Evolutionary conservation across 2,797 vertebrate genomes (phyloP).

Genomic region (Carcharodon carcharias): DNA sequence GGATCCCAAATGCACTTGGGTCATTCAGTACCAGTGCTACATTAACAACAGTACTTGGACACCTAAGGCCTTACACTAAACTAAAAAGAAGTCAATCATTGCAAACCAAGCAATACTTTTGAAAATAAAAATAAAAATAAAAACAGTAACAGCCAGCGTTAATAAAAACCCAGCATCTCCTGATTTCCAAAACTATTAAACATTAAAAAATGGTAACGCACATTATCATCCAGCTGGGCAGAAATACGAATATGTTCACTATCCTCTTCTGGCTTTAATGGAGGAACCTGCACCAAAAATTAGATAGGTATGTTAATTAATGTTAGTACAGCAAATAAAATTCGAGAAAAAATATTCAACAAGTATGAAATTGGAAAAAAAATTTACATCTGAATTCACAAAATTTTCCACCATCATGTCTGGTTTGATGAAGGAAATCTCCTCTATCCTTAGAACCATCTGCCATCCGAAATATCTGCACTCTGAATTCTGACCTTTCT

Average conservation of each 20-base stretch:
- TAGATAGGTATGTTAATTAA: neutral
- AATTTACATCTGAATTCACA: neutral
- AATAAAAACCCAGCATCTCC: neutral
- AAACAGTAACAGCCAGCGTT: neutral
- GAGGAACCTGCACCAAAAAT: conserved; percentile 55
- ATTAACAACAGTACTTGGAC: neutral
- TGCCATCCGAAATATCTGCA: neutral
- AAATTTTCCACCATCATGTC: neutral
- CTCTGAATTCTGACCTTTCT: neutral
- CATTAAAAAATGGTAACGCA: conserved; percentile 55
- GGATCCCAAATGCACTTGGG: neutral
- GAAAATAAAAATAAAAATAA: neutral
- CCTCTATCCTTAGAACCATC: neutral
- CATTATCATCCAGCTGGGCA: conserved; percentile 90
- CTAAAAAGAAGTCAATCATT: neutral
- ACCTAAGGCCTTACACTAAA: no score
- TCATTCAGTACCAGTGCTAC: neutral
- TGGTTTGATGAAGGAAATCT: conserved; percentile 24
- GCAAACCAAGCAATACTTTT: neutral
- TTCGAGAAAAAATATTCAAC: neutral
- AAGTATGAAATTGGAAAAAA: neutral
- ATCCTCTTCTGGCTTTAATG: conserved; percentile 81
- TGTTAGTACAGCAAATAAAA: no score
- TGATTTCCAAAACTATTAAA: neutral
- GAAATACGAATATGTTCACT: conserved; percentile 89